These are phyloP conservation scores for Leptobrachium ailaonicum DNA, from an alignment of 2,113 vertebrate genomes.

Conservation along the genomic window DNA sequence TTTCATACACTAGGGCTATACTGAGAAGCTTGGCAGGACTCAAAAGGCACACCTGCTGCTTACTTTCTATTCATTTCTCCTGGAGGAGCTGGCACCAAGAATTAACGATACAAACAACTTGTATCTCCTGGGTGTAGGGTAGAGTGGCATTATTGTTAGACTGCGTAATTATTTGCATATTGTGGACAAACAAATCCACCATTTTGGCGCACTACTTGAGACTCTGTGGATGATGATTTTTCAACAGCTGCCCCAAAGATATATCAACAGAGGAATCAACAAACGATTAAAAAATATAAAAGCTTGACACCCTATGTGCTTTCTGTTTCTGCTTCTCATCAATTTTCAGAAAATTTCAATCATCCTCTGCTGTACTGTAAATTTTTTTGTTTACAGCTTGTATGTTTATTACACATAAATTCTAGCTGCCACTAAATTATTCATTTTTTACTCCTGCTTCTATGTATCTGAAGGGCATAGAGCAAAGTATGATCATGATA, in stretches of 20 bases:
- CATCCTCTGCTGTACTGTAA: neutral
- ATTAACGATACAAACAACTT: conserved; percentile 12
- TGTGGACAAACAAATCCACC: conserved; percentile 26
- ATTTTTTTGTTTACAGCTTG: neutral
- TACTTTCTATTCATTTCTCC: conserved; percentile 18
- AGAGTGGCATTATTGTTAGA: conserved; percentile 2
- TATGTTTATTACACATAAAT: too few species aligned
- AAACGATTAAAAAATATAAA: conserved; percentile 3
- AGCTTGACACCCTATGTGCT: neutral
- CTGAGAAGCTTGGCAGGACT: conserved; percentile 36
- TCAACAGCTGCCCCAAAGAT: conserved; percentile 2
- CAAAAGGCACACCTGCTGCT: conserved; percentile 31
- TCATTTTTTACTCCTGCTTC: too few species aligned
- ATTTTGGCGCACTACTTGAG: neutral
- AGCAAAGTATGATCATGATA: too few species aligned
- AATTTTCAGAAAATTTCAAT: neutral
- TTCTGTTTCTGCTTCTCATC: neutral
- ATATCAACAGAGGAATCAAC: neutral
- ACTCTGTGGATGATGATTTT: conserved; percentile 7
- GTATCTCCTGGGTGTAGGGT: conserved; percentile 1
- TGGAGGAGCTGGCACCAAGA: conserved; percentile 7
- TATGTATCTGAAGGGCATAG: too few species aligned
- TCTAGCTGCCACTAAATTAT: too few species aligned
- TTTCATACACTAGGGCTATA: conserved; percentile 20
- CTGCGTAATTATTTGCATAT: conserved; percentile 21